phyloP scores from a whole-genome alignment of 2,797 vertebrate genomes.

The Glyptemys insculpta region DNA sequence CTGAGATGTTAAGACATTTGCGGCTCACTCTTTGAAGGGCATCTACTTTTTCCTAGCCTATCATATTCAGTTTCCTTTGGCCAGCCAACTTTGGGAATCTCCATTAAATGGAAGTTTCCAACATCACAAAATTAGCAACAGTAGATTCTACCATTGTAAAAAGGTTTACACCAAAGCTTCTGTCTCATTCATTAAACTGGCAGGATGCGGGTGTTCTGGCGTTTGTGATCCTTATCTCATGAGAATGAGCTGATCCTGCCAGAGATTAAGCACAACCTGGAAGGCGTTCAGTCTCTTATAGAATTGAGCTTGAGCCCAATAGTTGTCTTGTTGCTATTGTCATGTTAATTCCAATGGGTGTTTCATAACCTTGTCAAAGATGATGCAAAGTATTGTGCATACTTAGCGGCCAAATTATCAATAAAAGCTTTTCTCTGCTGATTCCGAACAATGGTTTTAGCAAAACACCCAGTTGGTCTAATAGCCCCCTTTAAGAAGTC shows the following conservation, averaged over 20 bases:
- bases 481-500: slow-evolving; percentile 41
- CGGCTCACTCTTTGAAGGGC: background rate
- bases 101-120: background rate
- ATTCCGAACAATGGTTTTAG: slow-evolving; percentile 34
- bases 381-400: fast-evolving
- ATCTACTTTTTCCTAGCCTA: background rate
- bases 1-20: background rate
- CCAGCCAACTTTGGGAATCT: background rate
- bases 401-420: slow-evolving; percentile 8
- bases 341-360: background rate
- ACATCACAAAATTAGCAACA: background rate
- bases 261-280: slow-evolving; percentile 17
- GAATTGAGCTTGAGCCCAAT: background rate
- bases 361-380: background rate
- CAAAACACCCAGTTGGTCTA: slow-evolving; percentile 23
- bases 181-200: slow-evolving; percentile 17
- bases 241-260: background rate
- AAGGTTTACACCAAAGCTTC: background rate
- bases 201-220: background rate
- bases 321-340: background rate
- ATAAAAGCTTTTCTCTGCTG: slow-evolving; percentile 25
- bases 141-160: background rate
- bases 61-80: background rate
- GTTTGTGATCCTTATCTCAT: slow-evolving; percentile 12
- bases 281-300: background rate